These are phyloP conservation scores for Tachyglossus aculeatus DNA, from an alignment of 2,797 vertebrate species.

Conservation along the genomic window DNA sequence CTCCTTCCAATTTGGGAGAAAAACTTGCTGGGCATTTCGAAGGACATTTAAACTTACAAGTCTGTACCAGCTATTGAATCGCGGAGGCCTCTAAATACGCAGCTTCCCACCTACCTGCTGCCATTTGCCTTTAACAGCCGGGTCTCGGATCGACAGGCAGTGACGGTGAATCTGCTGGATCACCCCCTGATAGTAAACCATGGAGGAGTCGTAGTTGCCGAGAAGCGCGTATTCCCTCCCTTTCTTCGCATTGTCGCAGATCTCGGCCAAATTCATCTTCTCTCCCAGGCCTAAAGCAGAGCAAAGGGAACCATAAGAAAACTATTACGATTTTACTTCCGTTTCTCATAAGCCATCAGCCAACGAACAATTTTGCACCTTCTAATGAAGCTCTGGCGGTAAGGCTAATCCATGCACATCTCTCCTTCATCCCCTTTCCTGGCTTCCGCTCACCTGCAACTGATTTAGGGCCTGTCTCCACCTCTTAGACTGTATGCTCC, in stretches of 20 bases:
- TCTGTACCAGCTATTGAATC: neutral
- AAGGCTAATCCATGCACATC: too few relatives aligned
- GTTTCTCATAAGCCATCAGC: too few relatives aligned
- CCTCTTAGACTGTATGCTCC: too few relatives aligned
- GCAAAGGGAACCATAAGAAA: slow-evolving; percentile 19
- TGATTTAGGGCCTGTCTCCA: too few relatives aligned
- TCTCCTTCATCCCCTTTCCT: too few relatives aligned
- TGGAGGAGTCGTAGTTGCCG: slow-evolving; percentile 95
- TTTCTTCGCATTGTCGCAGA: slow-evolving; percentile 95
- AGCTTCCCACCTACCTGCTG: slow-evolving; percentile 92
- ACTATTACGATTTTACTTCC: too few relatives aligned
- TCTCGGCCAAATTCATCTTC: slow-evolving; percentile 94
- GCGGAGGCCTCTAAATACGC: too few relatives aligned
- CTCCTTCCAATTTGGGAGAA: neutral
- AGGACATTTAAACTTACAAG: neutral
- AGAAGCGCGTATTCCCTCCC: slow-evolving; percentile 95
- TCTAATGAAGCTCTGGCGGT: neutral
- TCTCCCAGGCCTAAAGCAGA: slow-evolving; percentile 65
- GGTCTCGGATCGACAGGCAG: slow-evolving; percentile 88
- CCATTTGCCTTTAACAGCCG: slow-evolving; percentile 90
- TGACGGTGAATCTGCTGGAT: slow-evolving; percentile 95
- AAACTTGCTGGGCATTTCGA: neutral
- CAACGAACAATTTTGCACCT: neutral
- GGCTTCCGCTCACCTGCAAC: too few relatives aligned
- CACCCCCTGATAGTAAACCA: slow-evolving; percentile 96